Conservation (phyloP, 2,797 vertebrate genomes). For the Myotis findleyi region DNA sequence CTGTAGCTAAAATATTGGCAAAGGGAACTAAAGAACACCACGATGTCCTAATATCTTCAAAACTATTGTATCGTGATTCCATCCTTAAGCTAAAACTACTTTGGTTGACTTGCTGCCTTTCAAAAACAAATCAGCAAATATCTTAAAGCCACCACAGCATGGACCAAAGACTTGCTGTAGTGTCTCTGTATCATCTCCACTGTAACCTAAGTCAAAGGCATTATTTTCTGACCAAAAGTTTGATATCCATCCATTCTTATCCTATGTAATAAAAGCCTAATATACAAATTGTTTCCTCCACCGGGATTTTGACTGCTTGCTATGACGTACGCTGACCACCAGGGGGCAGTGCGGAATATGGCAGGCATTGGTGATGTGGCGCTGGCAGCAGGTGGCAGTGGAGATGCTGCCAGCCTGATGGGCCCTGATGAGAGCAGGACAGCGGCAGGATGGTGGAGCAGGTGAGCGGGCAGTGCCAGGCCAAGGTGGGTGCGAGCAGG, state of each 20-base stretch:
- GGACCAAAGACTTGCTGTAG: not conserved
- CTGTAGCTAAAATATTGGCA: not conserved
- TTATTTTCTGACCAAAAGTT: not conserved
- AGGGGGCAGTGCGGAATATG: too few relatives aligned
- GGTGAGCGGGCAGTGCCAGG: too few relatives aligned
- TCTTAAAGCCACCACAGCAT: not conserved
- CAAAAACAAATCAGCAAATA: constrained; percentile 45
- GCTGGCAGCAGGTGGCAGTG: too few relatives aligned
- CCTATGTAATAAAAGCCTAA: too few relatives aligned
- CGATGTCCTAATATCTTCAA: not conserved
- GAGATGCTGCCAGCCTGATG: too few relatives aligned
- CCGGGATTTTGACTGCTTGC: too few relatives aligned
- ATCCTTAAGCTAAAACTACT: not conserved
- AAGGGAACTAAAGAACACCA: constrained; percentile 14
- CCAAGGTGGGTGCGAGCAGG: too few relatives aligned
- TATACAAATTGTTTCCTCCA: too few relatives aligned
- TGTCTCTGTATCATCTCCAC: not conserved
- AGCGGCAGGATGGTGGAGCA: too few relatives aligned
- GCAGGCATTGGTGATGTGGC: too few relatives aligned
- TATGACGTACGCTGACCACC: too few relatives aligned
- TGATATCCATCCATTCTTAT: not conserved
- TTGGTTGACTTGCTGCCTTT: constrained; percentile 21
- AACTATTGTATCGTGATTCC: not conserved
- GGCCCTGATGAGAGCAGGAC: too few relatives aligned
- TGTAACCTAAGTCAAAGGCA: constrained; percentile 24